A percentile compares a stretch with the other conserved stretches of the same genome.
Conservation (phyloP, 2,797 vertebrate genomes). For the Taeniopygia guttata region DNA sequence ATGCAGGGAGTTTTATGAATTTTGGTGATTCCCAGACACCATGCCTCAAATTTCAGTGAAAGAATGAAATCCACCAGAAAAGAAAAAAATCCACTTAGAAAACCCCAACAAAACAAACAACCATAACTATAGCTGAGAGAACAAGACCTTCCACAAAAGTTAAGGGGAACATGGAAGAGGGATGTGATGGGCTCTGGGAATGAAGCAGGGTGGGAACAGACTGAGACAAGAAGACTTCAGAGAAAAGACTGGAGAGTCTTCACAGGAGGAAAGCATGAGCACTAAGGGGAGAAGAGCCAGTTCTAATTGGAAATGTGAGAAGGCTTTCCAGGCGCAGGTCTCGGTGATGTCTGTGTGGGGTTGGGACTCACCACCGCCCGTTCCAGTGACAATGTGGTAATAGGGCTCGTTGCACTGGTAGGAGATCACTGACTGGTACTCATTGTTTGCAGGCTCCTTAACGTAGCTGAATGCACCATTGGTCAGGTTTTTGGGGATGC, state of each 20-base stretch:
- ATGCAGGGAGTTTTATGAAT: not conserved
- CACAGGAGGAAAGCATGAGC: not conserved
- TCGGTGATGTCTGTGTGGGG: not conserved
- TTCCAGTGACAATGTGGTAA: conserved; percentile 66
- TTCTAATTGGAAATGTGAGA: not conserved
- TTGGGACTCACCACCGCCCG: conserved; percentile 1
- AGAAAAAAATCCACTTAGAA: not conserved
- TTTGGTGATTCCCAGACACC: not conserved
- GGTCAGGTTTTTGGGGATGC: conserved; percentile 50
- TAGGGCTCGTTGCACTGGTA: conserved; percentile 73
- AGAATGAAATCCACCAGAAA: not conserved
- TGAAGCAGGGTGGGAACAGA: not conserved
- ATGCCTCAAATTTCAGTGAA: not conserved
- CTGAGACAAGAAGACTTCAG: not conserved
- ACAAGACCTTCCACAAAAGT: not conserved
- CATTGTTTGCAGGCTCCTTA: not conserved
- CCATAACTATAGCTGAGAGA: not conserved
- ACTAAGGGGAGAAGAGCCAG: not conserved
- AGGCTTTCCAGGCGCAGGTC: not conserved
- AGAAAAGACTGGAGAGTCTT: not conserved
- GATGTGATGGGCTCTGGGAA: not conserved
- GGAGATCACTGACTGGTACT: conserved; percentile 64
- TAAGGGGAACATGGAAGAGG: not conserved
- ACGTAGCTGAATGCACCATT: conserved; percentile 70
- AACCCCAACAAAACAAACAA: not conserved